Evolutionary conservation across 1,140 invertebrate species (phyloP), one percentile per base, ranked within the genome.

Genomic region (Bombus soroeensis): DNA sequence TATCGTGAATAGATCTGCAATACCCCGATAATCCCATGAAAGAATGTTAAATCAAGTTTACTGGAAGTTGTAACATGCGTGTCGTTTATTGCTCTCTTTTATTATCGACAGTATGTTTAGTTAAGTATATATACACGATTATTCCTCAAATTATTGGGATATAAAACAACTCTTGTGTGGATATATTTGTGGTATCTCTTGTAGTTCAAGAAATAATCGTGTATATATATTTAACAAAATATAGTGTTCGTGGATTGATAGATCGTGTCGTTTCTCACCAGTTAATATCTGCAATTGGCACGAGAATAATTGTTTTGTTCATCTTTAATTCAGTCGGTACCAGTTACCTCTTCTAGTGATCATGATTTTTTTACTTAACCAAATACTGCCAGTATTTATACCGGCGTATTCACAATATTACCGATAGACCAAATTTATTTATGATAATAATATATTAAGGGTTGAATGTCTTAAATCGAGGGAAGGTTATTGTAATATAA

Each of bases 361-460:
- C 87, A 80, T 91, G 90, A 91, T 92, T 94, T 89, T 68, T 92
- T 89, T 87, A 91, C 93, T 93, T 92, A 92, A 95, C 94, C 94
- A 95, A 95, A 95, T 95, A 95, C 95, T 95, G 94, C 94, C 94
- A 94, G 93, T 93, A 90, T 90, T 93, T 92, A 82, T 93, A 94
- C 92, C 90, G 94, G 94, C 93, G 94, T 95, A 95, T 95, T 94
- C 93, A 94, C 93, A 94, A 94, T 95, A 95, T 95, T 95, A 95
- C 93, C 94, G 93, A 95, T 95, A 95, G 94, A 95, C 94, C 94
- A 95, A 95, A 95, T 94, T 95, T 95, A 95, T 95, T 95, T 95
- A 95, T 95, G 94, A 95, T 95, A 95, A 95, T 95, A 95, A 95
- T 95, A 95, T 95, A 94, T 94, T 94, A 90, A 94, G 92, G 92